Percentiles rank a stretch among this genome's conserved stretches.
Evolutionary conservation across 2,113 vertebrate genomes (phyloP).

Genomic region (Prochilodus magdalenae): DNA sequence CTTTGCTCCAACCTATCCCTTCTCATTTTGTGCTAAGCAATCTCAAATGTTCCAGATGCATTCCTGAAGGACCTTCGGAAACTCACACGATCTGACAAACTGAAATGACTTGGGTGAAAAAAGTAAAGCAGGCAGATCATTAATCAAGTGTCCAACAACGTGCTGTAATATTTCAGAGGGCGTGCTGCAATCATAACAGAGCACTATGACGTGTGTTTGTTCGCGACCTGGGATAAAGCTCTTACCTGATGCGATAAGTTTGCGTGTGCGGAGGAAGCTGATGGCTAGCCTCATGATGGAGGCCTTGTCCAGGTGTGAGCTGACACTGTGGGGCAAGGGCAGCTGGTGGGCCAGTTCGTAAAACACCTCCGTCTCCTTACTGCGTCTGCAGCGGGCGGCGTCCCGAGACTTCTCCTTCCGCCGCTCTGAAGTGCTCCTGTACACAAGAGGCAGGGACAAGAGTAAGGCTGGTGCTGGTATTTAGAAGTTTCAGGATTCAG

Average conservation of each 20-base stretch:
- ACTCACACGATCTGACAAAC: no score
- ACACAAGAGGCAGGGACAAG: background rate
- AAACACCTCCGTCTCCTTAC: slow-evolving; percentile 98
- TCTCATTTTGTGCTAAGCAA: no score
- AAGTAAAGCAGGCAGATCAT: no score
- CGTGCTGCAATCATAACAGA: no score
- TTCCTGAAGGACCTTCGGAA: no score
- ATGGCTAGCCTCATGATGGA: slow-evolving; percentile 99
- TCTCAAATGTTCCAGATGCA: no score
- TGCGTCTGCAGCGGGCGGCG: slow-evolving; percentile 91
- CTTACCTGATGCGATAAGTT: slow-evolving; percentile 85
- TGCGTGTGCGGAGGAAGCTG: slow-evolving; percentile 95
- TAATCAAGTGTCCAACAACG: background rate
- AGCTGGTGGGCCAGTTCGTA: slow-evolving; percentile 95
- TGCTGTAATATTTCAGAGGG: no score
- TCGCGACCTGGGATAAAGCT: background rate
- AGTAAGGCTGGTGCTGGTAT: background rate
- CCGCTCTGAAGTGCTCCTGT: slow-evolving; percentile 91
- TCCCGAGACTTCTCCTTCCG: slow-evolving; percentile 98
- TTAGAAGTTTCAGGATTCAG: background rate
- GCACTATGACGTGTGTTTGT: no score
- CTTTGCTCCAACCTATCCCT: no score
- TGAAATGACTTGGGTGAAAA: no score
- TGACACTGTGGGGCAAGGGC: slow-evolving; percentile 89
- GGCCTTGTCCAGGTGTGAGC: slow-evolving; percentile 96